Evolutionary conservation across 2,888 invertebrate species (phyloP).

Genomic region (Synergus japonicus): DNA sequence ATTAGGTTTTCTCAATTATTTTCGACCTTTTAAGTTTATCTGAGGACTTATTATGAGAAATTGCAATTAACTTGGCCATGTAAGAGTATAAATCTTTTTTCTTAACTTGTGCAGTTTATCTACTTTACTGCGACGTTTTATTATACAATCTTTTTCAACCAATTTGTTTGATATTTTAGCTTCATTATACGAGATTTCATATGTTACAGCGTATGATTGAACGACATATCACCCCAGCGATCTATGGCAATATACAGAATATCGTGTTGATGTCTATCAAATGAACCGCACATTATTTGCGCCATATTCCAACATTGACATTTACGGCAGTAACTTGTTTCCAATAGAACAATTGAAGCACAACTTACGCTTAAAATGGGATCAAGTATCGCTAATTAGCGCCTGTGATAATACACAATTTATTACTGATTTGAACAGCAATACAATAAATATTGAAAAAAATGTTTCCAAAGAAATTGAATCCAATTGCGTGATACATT

Average conservation of each 20-base stretch:
- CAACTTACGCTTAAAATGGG: not conserved
- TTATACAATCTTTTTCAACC: too few species aligned
- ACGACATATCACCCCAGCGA: not conserved
- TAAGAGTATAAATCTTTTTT: too few species aligned
- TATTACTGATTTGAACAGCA: not conserved
- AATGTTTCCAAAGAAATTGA: not conserved
- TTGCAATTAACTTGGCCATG: too few species aligned
- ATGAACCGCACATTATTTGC: conserved; percentile 15
- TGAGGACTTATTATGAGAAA: too few species aligned
- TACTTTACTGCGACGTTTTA: too few species aligned
- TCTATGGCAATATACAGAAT: conserved; percentile 20
- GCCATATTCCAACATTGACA: conserved; percentile 18
- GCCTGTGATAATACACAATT: not conserved
- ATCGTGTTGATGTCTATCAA: conserved; percentile 6
- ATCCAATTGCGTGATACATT: not conserved
- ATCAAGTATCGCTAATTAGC: not conserved
- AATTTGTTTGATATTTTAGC: not conserved
- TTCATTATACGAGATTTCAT: not conserved
- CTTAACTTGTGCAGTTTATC: too few species aligned
- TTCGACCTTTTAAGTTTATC: too few species aligned
- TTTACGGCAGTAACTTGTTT: conserved; percentile 1
- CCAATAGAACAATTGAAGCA: not conserved
- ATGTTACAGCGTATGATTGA: not conserved
- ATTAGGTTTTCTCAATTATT: too few species aligned
- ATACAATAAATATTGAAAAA: not conserved